Percentiles rank a stretch among this genome's conserved stretches.
Conservation (phyloP, 2,113 vertebrate genomes). For the Herpetotheres cachinnans region DNA sequence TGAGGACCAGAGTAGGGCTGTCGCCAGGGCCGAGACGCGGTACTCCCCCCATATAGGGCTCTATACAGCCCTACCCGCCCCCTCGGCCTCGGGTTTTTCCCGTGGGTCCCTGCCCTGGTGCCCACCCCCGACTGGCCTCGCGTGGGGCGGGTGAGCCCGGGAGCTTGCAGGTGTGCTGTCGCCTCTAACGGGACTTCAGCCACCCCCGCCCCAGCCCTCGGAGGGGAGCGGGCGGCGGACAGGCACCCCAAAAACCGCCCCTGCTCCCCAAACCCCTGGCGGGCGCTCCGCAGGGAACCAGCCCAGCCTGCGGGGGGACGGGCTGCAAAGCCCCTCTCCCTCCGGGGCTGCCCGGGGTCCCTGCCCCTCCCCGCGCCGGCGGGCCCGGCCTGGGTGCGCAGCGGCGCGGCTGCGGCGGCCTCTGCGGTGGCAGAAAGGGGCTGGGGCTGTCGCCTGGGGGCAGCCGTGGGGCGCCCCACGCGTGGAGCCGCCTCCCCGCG, state of each 20-base stretch:
- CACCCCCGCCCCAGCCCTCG: too few species aligned
- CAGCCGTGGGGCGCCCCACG: neutral
- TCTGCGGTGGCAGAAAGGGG: neutral
- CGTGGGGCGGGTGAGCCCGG: neutral
- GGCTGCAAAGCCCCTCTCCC: neutral
- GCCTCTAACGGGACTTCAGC: too few species aligned
- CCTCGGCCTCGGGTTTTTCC: neutral
- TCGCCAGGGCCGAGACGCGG: neutral
- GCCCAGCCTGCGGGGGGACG: neutral
- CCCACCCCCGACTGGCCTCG: neutral
- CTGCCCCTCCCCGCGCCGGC: neutral
- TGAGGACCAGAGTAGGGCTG: neutral
- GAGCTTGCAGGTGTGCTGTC: too few species aligned
- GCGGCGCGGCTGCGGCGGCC: neutral
- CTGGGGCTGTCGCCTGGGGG: neutral
- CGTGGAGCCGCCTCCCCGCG: neutral
- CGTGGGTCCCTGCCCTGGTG: neutral
- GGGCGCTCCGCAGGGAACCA: neutral
- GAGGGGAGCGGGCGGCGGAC: neutral
- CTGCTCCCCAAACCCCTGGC: neutral
- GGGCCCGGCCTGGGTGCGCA: neutral
- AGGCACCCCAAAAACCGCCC: neutral
- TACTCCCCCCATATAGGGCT: neutral
- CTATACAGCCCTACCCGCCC: neutral
- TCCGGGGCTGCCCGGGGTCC: too few species aligned